Conservation (phyloP, 2,797 vertebrate genomes). For the Uromys caudimaculatus region DNA sequence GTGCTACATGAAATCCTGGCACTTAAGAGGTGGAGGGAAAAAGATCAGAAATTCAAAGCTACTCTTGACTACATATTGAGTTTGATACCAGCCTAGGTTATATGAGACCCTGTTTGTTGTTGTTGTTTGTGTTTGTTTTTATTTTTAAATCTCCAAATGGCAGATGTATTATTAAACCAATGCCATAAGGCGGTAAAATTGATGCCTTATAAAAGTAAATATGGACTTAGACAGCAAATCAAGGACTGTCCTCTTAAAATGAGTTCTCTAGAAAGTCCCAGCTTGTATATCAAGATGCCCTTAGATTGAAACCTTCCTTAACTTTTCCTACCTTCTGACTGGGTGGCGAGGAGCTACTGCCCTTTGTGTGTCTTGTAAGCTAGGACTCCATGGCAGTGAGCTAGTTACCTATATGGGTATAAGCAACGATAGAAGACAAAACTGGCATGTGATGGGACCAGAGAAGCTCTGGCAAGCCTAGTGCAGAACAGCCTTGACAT, state of each 20-base stretch:
- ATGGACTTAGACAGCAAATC: neutral
- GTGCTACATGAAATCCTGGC: neutral
- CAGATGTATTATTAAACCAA: neutral
- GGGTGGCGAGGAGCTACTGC: neutral
- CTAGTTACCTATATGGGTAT: accelerated
- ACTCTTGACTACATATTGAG: neutral
- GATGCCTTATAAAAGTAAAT: neutral
- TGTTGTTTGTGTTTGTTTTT: neutral
- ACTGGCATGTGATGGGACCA: accelerated
- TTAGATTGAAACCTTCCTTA: neutral
- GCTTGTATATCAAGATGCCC: neutral
- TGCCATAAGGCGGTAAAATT: neutral
- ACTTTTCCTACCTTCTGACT: neutral
- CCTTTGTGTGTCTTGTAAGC: neutral
- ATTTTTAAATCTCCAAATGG: neutral
- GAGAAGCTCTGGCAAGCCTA: neutral
- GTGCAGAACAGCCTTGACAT: accelerated
- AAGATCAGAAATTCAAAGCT: neutral
- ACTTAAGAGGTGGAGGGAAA: neutral
- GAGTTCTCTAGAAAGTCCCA: neutral
- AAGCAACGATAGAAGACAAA: neutral
- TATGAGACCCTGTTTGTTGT: neutral
- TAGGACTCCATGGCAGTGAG: accelerated
- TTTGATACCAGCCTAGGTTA: neutral
- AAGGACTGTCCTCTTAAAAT: neutral